A percentile compares a stretch with the other conserved stretches of the same genome.
phyloP scores from a whole-genome alignment of 2,888 invertebrate genomes.

The Anoplius nigerrimus region DNA sequence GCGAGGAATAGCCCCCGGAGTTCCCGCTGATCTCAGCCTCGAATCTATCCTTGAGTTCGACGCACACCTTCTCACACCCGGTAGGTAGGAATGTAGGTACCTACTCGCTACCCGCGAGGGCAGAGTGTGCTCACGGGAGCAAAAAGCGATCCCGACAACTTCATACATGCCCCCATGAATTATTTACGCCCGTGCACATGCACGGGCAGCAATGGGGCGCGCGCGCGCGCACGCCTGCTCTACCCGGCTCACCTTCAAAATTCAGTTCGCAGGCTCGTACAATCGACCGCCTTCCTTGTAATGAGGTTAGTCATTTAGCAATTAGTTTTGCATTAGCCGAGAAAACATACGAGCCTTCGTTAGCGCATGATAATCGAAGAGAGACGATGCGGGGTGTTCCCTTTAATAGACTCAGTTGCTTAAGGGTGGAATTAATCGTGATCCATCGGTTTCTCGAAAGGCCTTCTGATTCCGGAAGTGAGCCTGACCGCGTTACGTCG shows the following conservation, averaged over 20 bases:
- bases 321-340: slow-evolving; percentile 17
- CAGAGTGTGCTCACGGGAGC: background rate
- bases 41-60: background rate
- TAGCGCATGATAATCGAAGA: background rate
- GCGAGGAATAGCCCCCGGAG: background rate
- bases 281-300: background rate
- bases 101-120: background rate
- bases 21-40: background rate
- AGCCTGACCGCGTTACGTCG: too few relatives aligned
- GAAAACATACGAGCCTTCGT: slow-evolving; percentile 12
- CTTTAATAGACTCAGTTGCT: background rate
- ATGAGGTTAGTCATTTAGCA: slow-evolving; percentile 13
- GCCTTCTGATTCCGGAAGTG: too few relatives aligned
- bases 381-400: background rate
- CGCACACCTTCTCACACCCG: slow-evolving; percentile 1
- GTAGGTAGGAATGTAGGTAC: too few relatives aligned
- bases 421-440: too few relatives aligned
- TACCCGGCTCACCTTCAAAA: slow-evolving; percentile 21
- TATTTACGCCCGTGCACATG: slow-evolving; percentile 34
- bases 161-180: slow-evolving; percentile 27
- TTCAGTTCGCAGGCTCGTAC: slow-evolving; percentile 20
- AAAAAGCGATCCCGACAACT: slow-evolving; percentile 17
- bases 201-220: too few relatives aligned
- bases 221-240: slow-evolving; percentile 18
- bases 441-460: too few relatives aligned